phyloP scores from a whole-genome alignment of 2,113 vertebrate species.

The Chloropsis cyanopogon region DNA sequence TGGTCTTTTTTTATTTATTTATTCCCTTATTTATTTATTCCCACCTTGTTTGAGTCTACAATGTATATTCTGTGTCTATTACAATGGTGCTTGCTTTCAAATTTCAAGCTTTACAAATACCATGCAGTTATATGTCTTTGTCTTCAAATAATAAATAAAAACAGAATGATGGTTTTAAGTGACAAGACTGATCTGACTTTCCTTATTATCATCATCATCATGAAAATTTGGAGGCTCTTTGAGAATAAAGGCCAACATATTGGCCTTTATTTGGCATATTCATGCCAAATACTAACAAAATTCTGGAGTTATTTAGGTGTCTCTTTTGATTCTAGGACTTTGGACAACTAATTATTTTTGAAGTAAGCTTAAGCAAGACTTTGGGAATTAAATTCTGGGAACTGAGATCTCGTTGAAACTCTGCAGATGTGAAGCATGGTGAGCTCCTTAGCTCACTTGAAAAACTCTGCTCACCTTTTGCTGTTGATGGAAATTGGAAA shows the following conservation, averaged over 20 bases:
- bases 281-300: background rate
- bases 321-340: background rate
- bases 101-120: background rate
- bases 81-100: background rate
- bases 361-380: background rate
- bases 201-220: background rate
- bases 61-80: background rate
- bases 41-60: background rate
- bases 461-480: background rate
- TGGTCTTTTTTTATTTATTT: background rate
- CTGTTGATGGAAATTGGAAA: accelerated
- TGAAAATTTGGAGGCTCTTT: background rate
- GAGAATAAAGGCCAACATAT: background rate
- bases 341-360: background rate
- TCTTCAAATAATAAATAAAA: background rate
- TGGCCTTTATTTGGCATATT: background rate
- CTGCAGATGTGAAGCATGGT: background rate
- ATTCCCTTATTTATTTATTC: background rate
- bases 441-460: background rate
- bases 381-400: background rate
- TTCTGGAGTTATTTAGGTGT: background rate
- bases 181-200: background rate
- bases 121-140: background rate
- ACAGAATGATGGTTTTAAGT: background rate
- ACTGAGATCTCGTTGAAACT: background rate